phyloP scores from a whole-genome alignment of 1,140 invertebrate genomes.

The Lethrus apterus region DNA sequence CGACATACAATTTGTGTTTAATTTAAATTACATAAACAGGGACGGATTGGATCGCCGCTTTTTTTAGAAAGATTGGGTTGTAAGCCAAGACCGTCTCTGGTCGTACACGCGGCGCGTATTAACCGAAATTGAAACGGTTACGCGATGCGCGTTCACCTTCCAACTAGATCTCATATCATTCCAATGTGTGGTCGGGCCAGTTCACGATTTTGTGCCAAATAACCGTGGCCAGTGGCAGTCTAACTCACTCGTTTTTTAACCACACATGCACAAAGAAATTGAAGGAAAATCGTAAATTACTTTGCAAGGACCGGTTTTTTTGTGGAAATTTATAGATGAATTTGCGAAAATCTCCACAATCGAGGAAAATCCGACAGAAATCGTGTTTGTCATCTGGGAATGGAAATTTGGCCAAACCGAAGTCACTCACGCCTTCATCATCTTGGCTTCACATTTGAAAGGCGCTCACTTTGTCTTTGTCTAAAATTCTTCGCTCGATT shows the following conservation, averaged over 20 bases:
- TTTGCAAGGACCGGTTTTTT: background rate
- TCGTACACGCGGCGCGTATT: background rate
- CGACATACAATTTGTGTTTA: background rate
- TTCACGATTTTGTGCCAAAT: constrained; percentile 29
- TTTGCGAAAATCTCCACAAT: too few species aligned
- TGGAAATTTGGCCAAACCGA: too few species aligned
- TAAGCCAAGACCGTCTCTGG: background rate
- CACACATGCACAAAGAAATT: background rate
- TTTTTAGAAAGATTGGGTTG: too few species aligned
- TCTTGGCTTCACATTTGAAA: too few species aligned
- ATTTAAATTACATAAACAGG: background rate
- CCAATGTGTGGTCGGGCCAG: constrained; percentile 20
- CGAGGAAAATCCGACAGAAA: too few species aligned
- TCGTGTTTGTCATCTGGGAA: too few species aligned
- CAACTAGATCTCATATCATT: constrained; percentile 24
- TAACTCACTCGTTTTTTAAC: background rate
- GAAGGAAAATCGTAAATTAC: background rate
- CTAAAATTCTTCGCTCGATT: too few species aligned
- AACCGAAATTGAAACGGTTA: background rate
- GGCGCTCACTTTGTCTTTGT: too few species aligned
- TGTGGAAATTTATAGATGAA: background rate
- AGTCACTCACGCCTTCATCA: too few species aligned
- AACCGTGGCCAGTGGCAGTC: constrained; percentile 27
- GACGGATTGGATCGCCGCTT: background rate
- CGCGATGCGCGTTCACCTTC: background rate